These are phyloP conservation scores for Spodoptera picta DNA, from an alignment of 2,888 invertebrate species.

Conservation along the genomic window DNA sequence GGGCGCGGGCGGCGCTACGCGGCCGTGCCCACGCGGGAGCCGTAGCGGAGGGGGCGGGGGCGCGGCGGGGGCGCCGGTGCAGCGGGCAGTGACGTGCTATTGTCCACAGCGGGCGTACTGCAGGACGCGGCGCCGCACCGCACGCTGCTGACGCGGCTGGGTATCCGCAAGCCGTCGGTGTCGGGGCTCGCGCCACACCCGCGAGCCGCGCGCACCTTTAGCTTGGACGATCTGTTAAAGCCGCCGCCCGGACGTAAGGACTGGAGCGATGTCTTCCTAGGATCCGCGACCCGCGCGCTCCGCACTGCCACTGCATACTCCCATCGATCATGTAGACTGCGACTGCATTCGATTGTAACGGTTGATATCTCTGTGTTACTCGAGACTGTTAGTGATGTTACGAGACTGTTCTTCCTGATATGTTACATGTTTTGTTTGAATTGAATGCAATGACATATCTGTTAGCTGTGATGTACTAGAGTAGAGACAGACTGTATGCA, in stretches of 20 bases:
- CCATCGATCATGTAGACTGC: constrained; percentile 34
- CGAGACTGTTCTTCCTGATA: constrained; percentile 11
- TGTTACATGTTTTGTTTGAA: constrained; percentile 25
- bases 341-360: constrained; percentile 29
- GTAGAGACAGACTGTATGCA: constrained; percentile 21
- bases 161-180: constrained; percentile 96
- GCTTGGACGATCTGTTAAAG: constrained; percentile 96
- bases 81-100: constrained; percentile 71
- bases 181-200: constrained; percentile 93
- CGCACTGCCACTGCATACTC: constrained; percentile 62
- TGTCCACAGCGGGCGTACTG: constrained; percentile 86
- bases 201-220: constrained; percentile 94
- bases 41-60: constrained; percentile 48
- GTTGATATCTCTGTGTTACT: constrained; percentile 22
- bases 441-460: constrained; percentile 26
- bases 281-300: constrained; percentile 80
- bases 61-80: constrained; percentile 31
- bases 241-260: constrained; percentile 94
- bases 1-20: constrained; percentile 58
- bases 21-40: constrained; percentile 57
- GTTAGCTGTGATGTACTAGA: constrained; percentile 41
- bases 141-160: constrained; percentile 94
- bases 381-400: constrained; percentile 15
- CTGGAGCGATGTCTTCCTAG: constrained; percentile 72
- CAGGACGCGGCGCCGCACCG: constrained; percentile 87